A percentile compares a stretch with the other conserved stretches of the same genome.
These are phyloP conservation scores for Drepanosiphum platanoidis DNA, from an alignment of 2,888 invertebrate species.

Conservation along the genomic window DNA sequence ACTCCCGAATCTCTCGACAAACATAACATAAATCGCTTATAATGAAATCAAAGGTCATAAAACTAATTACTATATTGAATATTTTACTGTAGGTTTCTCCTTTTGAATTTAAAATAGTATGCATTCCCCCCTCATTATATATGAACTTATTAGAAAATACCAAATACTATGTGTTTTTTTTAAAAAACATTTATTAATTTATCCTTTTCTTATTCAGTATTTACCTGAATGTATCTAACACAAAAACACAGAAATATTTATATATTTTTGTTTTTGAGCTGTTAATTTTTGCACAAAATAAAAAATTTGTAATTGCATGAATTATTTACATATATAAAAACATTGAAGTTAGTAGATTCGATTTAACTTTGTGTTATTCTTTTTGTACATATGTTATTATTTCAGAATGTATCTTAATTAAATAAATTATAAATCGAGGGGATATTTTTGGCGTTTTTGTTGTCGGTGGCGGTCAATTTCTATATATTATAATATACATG, in stretches of 20 bases:
- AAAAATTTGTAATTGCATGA: neutral
- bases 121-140: neutral
- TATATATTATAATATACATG: neutral
- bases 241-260: neutral
- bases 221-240: neutral
- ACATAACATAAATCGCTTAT: neutral
- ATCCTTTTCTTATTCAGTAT: neutral
- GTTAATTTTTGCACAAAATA: neutral
- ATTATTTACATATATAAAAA: neutral
- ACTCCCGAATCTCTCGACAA: slow-evolving; percentile 32
- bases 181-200: neutral
- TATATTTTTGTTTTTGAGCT: neutral
- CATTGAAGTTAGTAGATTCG: neutral
- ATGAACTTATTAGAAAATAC: neutral
- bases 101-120: neutral
- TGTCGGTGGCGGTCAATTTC: neutral
- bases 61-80: neutral
- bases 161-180: neutral
- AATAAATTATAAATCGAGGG: neutral
- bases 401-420: neutral
- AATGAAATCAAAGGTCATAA: neutral
- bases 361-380: neutral
- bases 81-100: neutral
- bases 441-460: slow-evolving; percentile 16
- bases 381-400: neutral